These are phyloP conservation scores for Oophaga pumilio DNA, from an alignment of 2,113 vertebrate genomes.

Conservation along the genomic window DNA sequence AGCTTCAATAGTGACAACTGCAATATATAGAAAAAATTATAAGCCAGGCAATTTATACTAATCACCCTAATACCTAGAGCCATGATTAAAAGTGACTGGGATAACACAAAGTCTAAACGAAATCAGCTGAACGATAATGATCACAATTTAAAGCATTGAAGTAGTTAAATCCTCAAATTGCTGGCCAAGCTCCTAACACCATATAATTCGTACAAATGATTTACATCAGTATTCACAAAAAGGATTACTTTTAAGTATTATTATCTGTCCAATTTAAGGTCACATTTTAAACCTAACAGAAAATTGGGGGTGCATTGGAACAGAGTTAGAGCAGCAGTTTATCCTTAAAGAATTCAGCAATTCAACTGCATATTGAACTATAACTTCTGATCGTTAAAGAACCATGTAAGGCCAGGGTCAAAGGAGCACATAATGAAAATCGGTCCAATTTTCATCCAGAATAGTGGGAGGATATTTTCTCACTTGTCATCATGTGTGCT, in stretches of 20 bases:
- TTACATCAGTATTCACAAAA: not conserved
- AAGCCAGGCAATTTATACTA: not conserved
- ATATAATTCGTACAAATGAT: constrained; percentile 9
- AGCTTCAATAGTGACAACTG: not conserved
- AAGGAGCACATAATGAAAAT: too few relatives aligned
- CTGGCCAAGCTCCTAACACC: not conserved
- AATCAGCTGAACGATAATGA: not conserved
- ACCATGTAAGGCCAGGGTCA: too few relatives aligned
- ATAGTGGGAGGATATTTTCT: too few relatives aligned
- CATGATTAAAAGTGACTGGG: not conserved
- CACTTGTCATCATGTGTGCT: too few relatives aligned
- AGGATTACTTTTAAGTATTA: not conserved
- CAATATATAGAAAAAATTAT: not conserved
- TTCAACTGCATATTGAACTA: not conserved
- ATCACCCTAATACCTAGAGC: not conserved
- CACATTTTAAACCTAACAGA: not conserved
- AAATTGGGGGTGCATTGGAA: not conserved
- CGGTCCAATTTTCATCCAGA: too few relatives aligned
- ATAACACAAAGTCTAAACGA: not conserved
- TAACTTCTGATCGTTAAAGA: too few relatives aligned
- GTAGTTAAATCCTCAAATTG: constrained; percentile 19
- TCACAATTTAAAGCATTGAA: constrained; percentile 15
- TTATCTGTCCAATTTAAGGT: not conserved
- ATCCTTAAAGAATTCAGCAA: not conserved
- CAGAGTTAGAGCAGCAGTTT: not conserved